Conservation (phyloP, 92 coral and sea anemone species). For the Phymanthus crucifer region DNA sequence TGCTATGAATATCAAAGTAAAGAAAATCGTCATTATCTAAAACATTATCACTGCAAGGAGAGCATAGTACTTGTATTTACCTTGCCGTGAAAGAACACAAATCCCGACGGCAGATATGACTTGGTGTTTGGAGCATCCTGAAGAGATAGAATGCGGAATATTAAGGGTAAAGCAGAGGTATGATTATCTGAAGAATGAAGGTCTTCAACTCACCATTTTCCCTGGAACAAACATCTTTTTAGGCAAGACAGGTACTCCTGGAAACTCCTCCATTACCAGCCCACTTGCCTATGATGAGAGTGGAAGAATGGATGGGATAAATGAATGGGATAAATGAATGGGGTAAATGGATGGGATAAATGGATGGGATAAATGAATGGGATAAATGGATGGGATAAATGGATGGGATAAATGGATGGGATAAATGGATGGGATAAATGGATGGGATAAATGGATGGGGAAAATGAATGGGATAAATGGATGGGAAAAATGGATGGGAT, state of each 20-base stretch:
- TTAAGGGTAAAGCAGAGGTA: not conserved
- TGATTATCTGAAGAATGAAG: not conserved
- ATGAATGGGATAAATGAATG: not conserved
- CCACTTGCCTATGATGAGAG: constrained; percentile 63
- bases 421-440: no score
- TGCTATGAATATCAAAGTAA: not conserved
- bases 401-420: no score
- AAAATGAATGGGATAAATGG: no score
- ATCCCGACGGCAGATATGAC: constrained; percentile 85
- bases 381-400: not conserved
- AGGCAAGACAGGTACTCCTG: constrained; percentile 83
- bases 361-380: not conserved
- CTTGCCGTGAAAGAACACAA: constrained; percentile 62
- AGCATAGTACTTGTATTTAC: not conserved
- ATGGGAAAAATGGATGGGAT: no score
- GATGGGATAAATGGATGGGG: no score
- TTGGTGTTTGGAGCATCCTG: constrained; percentile 67
- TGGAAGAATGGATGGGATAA: not conserved
- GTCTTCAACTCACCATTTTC: constrained; percentile 48
- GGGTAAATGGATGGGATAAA: not conserved
- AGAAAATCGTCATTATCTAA: not conserved
- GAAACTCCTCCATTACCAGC: constrained; percentile 74
- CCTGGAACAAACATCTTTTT: constrained; percentile 70
- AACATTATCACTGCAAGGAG: not conserved
- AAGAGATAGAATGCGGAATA: not conserved